Evolutionary conservation across 64 coral and sea anemone species (phyloP), one percentile per base, ranked within the genome.

Genomic region (Anthopleura sola): DNA sequence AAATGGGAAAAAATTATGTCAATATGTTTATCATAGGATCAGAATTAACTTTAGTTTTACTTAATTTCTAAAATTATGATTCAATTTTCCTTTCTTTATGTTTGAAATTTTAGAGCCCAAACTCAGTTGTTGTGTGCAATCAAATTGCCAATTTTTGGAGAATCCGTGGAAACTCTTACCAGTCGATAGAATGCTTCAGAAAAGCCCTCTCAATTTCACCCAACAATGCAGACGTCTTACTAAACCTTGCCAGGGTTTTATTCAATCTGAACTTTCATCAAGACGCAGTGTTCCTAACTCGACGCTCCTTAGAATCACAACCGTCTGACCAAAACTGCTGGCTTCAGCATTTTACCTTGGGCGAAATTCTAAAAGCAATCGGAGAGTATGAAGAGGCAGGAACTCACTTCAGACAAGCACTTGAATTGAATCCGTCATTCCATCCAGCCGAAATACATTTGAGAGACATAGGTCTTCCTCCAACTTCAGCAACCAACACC

Each of bases 181-280:
- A 99, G 47, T 94, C 97, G 19, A 99, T 99, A 78, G 97, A 99
- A 75, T 99, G 97, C 50, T 99, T 99, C 88, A 90, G 97, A 92
- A 89, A 92, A 90, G 97, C 90, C 7, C 75, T 99, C 21, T 85
- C 86, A 37, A 87, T 33, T 58, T 91, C 93, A 82, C 97, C 97
- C 23, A 99, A 99, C 77, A 94, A 99, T 83, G 97, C 97, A 18
- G 97, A 99, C 80, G 90, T 94, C 17, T 89, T 99, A 49, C 90
- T 99, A 20, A 99, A 99, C 76, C 93, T 99, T 56, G 97, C 97
- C 60, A 94, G 88, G 62, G 97, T 99, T 6, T 40, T 99, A 46
- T 99, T 92, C 54, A 99, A 99, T 80, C 80, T 99, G 56, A 94
- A 95, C 60, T 99, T 92, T 85, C 81, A 94, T 24, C 86, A 99